A percentile compares a stretch with the other conserved stretches of the same genome.
Conservation (phyloP, 1,140 invertebrate genomes). For the Trichogramma pretiosum region DNA sequence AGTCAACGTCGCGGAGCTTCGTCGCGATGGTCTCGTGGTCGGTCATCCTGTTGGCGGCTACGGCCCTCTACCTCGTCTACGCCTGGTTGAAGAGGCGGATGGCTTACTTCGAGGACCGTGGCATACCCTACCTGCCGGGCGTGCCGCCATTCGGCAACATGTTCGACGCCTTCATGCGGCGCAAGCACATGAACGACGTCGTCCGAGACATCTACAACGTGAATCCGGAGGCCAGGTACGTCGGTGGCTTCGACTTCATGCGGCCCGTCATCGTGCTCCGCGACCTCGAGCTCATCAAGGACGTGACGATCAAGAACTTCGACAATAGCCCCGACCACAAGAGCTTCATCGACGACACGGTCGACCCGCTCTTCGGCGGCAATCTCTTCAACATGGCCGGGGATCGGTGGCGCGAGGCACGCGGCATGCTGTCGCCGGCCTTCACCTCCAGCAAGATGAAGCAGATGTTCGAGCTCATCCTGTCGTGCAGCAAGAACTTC, state of each 20-base stretch:
- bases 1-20: no score
- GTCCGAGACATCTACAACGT: slow-evolving; percentile 17
- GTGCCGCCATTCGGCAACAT: slow-evolving; percentile 23
- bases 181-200: slow-evolving; percentile 13
- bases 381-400: slow-evolving; percentile 47
- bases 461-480: slow-evolving; percentile 44
- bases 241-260: slow-evolving; percentile 31
- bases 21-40: no score
- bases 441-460: slow-evolving; percentile 54
- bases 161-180: slow-evolving; percentile 5
- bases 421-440: slow-evolving; percentile 48
- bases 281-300: slow-evolving; percentile 25
- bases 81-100: background rate
- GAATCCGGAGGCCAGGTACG: slow-evolving; percentile 19
- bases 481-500: slow-evolving; percentile 30
- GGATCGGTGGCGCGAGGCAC: slow-evolving; percentile 49
- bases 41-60: no score
- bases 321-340: slow-evolving; percentile 52
- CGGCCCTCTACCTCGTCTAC: no score
- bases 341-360: slow-evolving; percentile 33
- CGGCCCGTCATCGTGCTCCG: slow-evolving; percentile 20
- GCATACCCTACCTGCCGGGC: slow-evolving; percentile 18
- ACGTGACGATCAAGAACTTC: slow-evolving; percentile 54
- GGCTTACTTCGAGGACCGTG: slow-evolving; percentile 19
- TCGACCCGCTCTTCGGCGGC: slow-evolving; percentile 45